A percentile compares a stretch with the other conserved stretches of the same genome.
These are phyloP conservation scores for Melanostoma scalare DNA, from an alignment of 2,888 invertebrate genomes.

Conservation along the genomic window DNA sequence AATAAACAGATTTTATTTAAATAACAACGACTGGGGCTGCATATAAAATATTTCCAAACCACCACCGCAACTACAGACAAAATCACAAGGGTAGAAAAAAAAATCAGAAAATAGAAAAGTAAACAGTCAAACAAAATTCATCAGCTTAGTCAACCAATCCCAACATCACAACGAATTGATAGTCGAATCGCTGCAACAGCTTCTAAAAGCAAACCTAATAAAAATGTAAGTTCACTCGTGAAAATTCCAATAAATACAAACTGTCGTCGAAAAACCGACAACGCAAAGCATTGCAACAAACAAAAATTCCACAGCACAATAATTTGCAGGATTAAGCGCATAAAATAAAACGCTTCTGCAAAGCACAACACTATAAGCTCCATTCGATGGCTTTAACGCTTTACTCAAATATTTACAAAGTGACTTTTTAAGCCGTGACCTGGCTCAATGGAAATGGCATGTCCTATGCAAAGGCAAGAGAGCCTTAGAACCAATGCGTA, in stretches of 20 bases:
- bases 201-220: conserved; percentile 12
- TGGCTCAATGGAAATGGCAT: conserved; percentile 10
- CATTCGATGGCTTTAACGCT: conserved; percentile 35
- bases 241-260: conserved; percentile 27
- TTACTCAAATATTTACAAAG: conserved; percentile 65
- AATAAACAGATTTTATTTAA: too few species aligned
- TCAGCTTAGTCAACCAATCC: conserved; percentile 54
- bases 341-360: conserved; percentile 28
- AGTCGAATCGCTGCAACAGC: conserved; percentile 48
- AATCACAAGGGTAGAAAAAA: not conserved
- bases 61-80: not conserved
- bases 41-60: too few species aligned
- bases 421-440: conserved; percentile 62
- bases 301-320: conserved; percentile 47
- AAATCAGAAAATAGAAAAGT: conserved; percentile 36
- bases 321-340: conserved; percentile 64
- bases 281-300: conserved; percentile 36
- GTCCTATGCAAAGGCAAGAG: conserved; percentile 8
- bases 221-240: conserved; percentile 27
- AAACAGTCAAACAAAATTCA: conserved; percentile 57
- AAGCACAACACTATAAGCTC: conserved; percentile 30
- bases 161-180: conserved; percentile 50
- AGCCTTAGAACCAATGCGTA: not conserved
- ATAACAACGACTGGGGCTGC: too few species aligned
- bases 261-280: conserved; percentile 9